phyloP scores from a whole-genome alignment of 1,140 invertebrate genomes.

The Drosophila leontia region DNA sequence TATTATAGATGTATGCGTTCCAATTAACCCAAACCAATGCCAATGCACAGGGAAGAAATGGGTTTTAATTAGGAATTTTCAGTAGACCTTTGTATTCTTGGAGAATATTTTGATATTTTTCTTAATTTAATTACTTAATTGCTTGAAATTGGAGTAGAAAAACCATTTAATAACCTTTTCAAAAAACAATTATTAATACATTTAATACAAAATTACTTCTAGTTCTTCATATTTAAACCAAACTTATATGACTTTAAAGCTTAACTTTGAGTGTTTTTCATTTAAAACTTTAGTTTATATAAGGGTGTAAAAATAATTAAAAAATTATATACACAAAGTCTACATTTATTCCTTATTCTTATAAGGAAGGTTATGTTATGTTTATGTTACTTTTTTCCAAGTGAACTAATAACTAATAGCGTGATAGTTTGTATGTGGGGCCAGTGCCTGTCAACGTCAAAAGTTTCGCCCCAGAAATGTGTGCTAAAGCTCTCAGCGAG shows the following conservation, averaged over 20 bases:
- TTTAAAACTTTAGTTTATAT: too few relatives aligned
- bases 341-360: neutral
- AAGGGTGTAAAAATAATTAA: too few relatives aligned
- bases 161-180: too few relatives aligned
- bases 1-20: slow-evolving; percentile 58
- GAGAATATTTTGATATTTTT: neutral
- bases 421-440: slow-evolving; percentile 13
- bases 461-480: slow-evolving; percentile 69
- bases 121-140: neutral
- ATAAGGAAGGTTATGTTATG: too few relatives aligned
- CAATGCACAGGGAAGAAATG: neutral
- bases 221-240: too few relatives aligned
- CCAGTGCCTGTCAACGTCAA: slow-evolving; percentile 69
- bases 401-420: slow-evolving; percentile 53
- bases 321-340: too few relatives aligned
- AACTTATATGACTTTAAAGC: too few relatives aligned
- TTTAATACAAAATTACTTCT: too few relatives aligned
- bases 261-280: too few relatives aligned
- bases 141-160: neutral
- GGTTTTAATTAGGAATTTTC: neutral
- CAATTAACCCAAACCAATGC: slow-evolving; percentile 66
- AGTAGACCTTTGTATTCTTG: neutral
- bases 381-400: slow-evolving; percentile 2
- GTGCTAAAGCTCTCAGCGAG: slow-evolving; percentile 51
- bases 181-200: too few relatives aligned